Base-by-base conservation (phyloP, 2,888 invertebrate species). In the Diarsia rubi region DNA sequence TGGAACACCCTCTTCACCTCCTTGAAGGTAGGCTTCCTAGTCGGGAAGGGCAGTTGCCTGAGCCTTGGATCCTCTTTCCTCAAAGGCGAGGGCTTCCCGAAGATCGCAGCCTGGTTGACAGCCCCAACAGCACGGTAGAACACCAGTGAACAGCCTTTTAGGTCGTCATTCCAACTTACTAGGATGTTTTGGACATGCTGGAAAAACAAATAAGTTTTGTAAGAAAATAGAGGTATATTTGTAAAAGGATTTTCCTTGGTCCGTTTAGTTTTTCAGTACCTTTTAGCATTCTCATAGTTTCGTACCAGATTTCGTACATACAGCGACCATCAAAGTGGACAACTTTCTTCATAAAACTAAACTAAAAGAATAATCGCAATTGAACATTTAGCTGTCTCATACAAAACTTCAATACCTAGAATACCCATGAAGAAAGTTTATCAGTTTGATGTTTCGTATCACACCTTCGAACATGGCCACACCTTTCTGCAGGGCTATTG, bases 171-270 rank as follows among this genome's bases (percentile, higher is more conserved):
- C 99, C 99, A 99, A 0, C 96, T 90, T 0, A 97, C 94, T 47
- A 98, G 88, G 62, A 98, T 97, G 9, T 98, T 97, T 96, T 98
- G 97, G 11, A 98, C 97, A 88, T 98, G 98, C 98, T 98, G 92
- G 67, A 95, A 94, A 69, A 75, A 74, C 8, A 72, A 64, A 74
- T 37, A 14, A 68, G 12, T 31, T 47, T n/a, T 21, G 45, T 24
- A 72, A 69, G 44, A 63, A 72, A 0, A 57, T 21, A 21, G 3
- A 47, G 21, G 24, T 57, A 14, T 62, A 62, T 12, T n/a, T n/a
- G 42, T 42, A n/a, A 2, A 62, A 62, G 42, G 16, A 62, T 42
- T 8, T 62, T 11, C 1, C 8, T 16, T 42, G 62, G 44, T 31
- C n/a, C 14, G 14, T 62, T 45, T 45, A 45, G 9, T 19, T 64